Base-by-base conservation (phyloP, 2,888 invertebrate genomes). In the Drosophila flavopinicola region DNA sequence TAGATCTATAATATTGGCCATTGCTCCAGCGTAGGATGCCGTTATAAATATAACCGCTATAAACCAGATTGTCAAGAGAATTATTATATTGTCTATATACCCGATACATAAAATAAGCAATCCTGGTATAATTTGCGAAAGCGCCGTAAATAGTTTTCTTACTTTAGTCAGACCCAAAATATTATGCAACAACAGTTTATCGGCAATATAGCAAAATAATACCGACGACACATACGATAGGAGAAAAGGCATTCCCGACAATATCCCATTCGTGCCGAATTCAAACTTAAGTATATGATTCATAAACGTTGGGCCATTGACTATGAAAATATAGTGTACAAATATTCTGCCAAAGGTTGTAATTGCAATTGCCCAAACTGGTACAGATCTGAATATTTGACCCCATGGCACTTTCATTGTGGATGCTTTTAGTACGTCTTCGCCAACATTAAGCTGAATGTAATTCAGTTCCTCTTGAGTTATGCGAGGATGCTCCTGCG, bases 1-100 rank as follows among this genome's bases (percentile, higher is more conserved):
- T 60, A 95, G 94, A 88, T 95, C 95, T 11, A 95, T 94, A 66
- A 95, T 94, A 82, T 94, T 95, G 0, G 95, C 95, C 94, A 95
- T 95, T 3, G 95, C 95, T 30, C 95, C 95, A 3, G 95, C 95
- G 87, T 95, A 95, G 0, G 94, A 93, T 9, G 95, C 94, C 15
- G 95, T 95, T 76, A 95, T 94, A 60, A 94, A 91, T 9, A 94
- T 94, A 3, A 95, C 94, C 20, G 94, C 94, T 57, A 93, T 89
- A 88, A 94, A 95, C 94, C 94, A 95, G 13, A 94, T 91, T 30
- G 94, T 89, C 69, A 95, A 89, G 33, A 94, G 93, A 47, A 93
- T 78, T 20, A 90, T 87, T 48, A 94, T 92, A 85, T 93, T 93
- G 66, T 94, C 94, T 61, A 94, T 91, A 83, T 94, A 94, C 37